A percentile compares a stretch with the other conserved stretches of the same genome.
These are phyloP conservation scores for Equus przewalskii DNA, from an alignment of 2,113 vertebrate species.

Conservation along the genomic window DNA sequence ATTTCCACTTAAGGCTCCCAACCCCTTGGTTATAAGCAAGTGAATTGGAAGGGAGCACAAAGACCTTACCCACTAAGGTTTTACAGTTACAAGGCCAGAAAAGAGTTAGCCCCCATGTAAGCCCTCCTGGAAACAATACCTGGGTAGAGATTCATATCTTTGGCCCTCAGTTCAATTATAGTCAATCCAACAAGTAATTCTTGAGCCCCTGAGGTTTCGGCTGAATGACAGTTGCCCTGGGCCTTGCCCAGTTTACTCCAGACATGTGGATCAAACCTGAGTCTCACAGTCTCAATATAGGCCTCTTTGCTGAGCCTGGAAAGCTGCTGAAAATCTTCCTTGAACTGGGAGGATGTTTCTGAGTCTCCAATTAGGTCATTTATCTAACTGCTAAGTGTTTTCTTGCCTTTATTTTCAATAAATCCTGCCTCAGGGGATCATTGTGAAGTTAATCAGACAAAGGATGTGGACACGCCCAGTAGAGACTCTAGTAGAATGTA, in stretches of 20 bases:
- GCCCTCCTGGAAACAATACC: not conserved
- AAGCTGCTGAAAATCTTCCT: conserved; percentile 36
- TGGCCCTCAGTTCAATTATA: not conserved
- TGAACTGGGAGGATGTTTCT: not conserved
- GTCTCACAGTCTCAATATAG: not conserved
- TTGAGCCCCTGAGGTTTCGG: not conserved
- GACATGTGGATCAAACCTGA: not conserved
- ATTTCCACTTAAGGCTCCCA: not conserved
- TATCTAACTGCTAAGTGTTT: not conserved
- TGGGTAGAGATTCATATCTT: not conserved
- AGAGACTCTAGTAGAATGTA: not conserved
- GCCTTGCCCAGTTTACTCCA: not conserved
- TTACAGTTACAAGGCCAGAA: not conserved
- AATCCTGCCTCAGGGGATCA: not conserved
- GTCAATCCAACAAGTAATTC: not conserved
- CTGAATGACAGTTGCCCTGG: not conserved
- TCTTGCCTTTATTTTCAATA: not conserved
- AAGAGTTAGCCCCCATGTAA: not conserved
- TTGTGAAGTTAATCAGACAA: not conserved
- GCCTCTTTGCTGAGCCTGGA: conserved; percentile 2
- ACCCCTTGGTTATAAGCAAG: not conserved
- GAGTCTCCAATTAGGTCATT: conserved; percentile 32
- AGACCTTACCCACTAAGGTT: conserved; percentile 10
- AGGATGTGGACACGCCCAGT: not conserved
- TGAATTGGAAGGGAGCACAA: not conserved